Conservation (phyloP, 2,113 vertebrate genomes). For the Dinomys branickii region DNA sequence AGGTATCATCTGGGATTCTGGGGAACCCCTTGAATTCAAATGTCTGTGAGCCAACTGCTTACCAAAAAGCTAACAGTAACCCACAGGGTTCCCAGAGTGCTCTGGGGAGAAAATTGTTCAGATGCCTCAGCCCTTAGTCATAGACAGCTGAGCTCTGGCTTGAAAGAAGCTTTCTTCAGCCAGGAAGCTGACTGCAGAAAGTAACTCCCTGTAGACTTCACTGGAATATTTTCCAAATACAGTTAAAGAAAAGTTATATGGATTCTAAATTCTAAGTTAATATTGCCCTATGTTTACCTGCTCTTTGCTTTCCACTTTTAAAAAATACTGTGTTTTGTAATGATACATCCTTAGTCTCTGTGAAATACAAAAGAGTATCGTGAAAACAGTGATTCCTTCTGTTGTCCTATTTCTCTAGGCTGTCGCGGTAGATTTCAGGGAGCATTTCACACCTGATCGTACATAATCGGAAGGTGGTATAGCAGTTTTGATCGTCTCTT, state of each 20-base stretch:
- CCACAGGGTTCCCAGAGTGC: conserved; percentile 72
- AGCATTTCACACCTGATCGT: not conserved
- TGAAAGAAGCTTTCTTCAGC: conserved; percentile 84
- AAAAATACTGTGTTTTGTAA: not conserved
- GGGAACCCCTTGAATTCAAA: conserved; percentile 50
- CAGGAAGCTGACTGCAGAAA: conserved; percentile 78
- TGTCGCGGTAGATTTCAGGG: not conserved
- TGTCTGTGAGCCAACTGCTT: conserved; percentile 57
- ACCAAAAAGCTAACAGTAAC: conserved; percentile 76
- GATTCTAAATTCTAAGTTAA: conserved; percentile 64
- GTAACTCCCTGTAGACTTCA: conserved; percentile 76
- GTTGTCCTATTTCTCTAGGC: conserved; percentile 2
- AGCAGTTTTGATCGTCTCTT: not conserved
- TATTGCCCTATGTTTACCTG: not conserved
- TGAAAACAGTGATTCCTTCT: not conserved
- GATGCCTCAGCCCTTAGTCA: conserved; percentile 84
- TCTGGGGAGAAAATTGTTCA: conserved; percentile 79
- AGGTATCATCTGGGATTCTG: conserved; percentile 88
- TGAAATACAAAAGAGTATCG: not conserved
- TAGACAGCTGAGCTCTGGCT: conserved; percentile 81
- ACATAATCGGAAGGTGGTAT: not conserved
- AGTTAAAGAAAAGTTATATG: conserved; percentile 63
- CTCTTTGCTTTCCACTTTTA: not conserved
- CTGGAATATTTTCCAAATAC: conserved; percentile 75
- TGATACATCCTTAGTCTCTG: conserved; percentile 15